Percentiles rank a stretch among this genome's conserved stretches.
phyloP scores from a whole-genome alignment of 2,797 vertebrate species.

The Scolopax rusticola region DNA sequence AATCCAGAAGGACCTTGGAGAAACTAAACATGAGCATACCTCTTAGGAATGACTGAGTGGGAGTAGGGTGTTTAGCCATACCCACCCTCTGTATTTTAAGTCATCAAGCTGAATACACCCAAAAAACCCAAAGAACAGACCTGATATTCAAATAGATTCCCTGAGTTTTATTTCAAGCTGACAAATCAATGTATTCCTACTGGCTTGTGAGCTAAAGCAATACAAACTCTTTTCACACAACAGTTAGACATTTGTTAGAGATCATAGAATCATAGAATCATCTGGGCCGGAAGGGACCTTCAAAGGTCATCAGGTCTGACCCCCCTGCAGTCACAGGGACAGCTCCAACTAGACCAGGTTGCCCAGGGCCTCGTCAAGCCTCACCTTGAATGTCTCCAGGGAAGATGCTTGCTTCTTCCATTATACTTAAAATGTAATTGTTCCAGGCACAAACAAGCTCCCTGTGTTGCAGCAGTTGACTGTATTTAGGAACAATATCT shows the following conservation, averaged over 20 bases:
- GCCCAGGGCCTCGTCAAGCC: too few species aligned
- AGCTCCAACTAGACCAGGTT: too few species aligned
- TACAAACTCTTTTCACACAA: not conserved
- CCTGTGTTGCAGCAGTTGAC: not conserved
- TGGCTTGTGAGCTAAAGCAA: not conserved
- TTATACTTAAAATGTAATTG: not conserved
- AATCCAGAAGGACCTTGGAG: not conserved
- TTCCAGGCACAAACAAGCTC: not conserved
- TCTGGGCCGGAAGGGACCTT: too few species aligned
- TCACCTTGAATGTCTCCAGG: too few species aligned
- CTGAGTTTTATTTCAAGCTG: not conserved
- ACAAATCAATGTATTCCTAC: not conserved
- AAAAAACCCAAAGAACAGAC: not conserved
- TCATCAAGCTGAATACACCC: not conserved
- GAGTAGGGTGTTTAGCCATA: not conserved
- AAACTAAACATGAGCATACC: not conserved
- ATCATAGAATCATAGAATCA: too few species aligned
- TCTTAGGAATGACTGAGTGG: conserved; percentile 12
- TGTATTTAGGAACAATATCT: not conserved
- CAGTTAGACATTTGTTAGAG: not conserved
- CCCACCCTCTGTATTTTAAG: not conserved
- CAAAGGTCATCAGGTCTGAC: too few species aligned
- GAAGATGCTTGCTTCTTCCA: not conserved
- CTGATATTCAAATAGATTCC: not conserved
- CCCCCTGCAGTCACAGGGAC: too few species aligned